Evolutionary conservation across 1,140 invertebrate genomes (phyloP), one percentile per base, ranked within the genome.

Genomic region (Cydia amplana): DNA sequence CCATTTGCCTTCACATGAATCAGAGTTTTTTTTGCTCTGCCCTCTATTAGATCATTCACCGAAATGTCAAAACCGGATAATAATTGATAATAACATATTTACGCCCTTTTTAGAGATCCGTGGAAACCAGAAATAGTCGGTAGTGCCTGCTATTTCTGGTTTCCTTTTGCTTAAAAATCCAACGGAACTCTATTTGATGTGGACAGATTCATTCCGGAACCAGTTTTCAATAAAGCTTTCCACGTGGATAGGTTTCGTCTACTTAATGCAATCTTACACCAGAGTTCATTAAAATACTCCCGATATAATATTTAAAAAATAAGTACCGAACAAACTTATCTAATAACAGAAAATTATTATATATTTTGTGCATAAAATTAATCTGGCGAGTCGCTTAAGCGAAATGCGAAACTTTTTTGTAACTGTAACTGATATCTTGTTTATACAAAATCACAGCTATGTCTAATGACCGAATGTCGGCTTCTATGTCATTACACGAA

Each of bases 401-500:
- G 64, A 12, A 65, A 65, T 65, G 65, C n/a, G n/a, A 70, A 70
- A 70, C 65, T 70, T 67, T 65, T 36, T 40, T n/a, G 65, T 70
- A 70, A 43, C 65, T 70, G 32, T 70, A 40, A 20, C 5, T 65
- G 9, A 65, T 65, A 65, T 70, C 18, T 70, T 36, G 36, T 70
- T 70, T 32, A 40, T 36, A 36, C 28, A 32, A 36, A 70, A 70
- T 18, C 36, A 70, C 55, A 40, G 65, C 65, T 70, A 40, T 18
- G 32, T 70, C 65, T 36, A 36, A 36, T 36, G 65, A 70, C 18
- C 32, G 16, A 84, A 86, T 85, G 55, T 60, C 55, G 55, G 55
- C 20, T 60, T 77, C 79, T 74, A 85, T 87, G 82, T 81, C 79
- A 87, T 89, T 87, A 84, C 73, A 74, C 75, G 73, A 85, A 83